Base-by-base conservation (phyloP, 30 jellyfish, hydroid and myxozoan genomes). In the Pseudorhiza aurosa region DNA sequence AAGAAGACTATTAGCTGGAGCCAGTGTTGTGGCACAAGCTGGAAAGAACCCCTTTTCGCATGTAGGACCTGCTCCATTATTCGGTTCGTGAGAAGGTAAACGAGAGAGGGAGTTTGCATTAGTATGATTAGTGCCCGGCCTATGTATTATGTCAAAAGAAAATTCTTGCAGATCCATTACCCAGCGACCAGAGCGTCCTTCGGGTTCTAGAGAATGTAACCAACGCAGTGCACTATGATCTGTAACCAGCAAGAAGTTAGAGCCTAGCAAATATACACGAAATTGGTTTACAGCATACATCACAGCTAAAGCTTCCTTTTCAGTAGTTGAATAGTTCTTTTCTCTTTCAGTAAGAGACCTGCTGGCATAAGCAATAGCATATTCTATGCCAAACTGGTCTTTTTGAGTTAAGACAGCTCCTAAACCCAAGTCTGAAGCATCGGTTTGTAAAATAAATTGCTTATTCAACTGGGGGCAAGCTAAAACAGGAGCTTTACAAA, bases 31-130 rank as follows among this genome's bases (percentile, higher is more conserved):
- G 49, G 56, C 44, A 47, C 85, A 71, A 7, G 59, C 49, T 10
- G 14, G 18, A 12, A 27, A 46, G 19, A 27, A 12, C 5, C 60
- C 14, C 60, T 0, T 46, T 12, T 46, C 19, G 15, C 27, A 12
- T 14, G 60, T 22, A 8, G n/a, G n/a, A n/a, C n/a, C n/a, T n/a
- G n/a, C n/a, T n/a, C n/a, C n/a, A n/a, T n/a, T n/a, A n/a, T n/a
- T n/a, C n/a, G n/a, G n/a, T n/a, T n/a, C n/a, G n/a, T n/a, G n/a
- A n/a, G n/a, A n/a, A n/a, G 75, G 75, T 6, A 43, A 65, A 50
- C 94, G 59, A 2, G 96, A 85, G 21, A 85, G 63, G 28, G 81
- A 87, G 24, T 85, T 94, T 36, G 96, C 94, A 57, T 75, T 85
- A 1, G 57, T 44, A 40, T 85, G 58, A 26, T 27, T 25, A 1